phyloP scores from a whole-genome alignment of 2,888 invertebrate species.

The Sphaerophoria rueppellii region DNA sequence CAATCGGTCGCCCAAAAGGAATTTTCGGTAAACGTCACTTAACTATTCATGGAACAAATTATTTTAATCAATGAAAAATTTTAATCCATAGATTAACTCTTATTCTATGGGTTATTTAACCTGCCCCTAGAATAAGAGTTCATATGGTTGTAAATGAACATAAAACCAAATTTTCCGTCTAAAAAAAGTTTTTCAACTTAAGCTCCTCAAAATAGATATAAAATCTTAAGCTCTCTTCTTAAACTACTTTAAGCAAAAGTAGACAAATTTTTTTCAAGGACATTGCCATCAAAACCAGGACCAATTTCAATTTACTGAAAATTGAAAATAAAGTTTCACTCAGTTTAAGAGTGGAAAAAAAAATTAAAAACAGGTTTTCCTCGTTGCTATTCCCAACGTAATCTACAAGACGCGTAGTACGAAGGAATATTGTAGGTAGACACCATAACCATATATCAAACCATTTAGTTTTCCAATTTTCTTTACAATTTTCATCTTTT shows the following conservation, averaged over 20 bases:
- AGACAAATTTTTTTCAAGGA: slow-evolving; percentile 36
- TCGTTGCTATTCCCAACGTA: background rate
- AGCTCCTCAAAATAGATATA: no score
- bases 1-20: no score
- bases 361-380: slow-evolving; percentile 31
- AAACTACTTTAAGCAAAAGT: background rate
- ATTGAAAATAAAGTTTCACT: slow-evolving; percentile 47
- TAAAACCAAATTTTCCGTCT: no score
- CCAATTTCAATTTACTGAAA: slow-evolving; percentile 4
- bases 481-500: background rate
- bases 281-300: background rate
- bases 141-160: no score
- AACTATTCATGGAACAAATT: no score
- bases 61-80: no score
- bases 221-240: background rate
- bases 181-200: no score
- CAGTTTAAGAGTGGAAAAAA: slow-evolving; percentile 16
- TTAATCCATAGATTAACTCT: no score
- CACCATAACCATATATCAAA: background rate
- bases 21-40: no score
- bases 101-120: no score
- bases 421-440: no score
- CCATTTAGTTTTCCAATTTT: slow-evolving; percentile 28
- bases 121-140: no score
- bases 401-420: background rate